phyloP scores from a whole-genome alignment of 2,888 invertebrate species.

The Cabera pusaria region DNA sequence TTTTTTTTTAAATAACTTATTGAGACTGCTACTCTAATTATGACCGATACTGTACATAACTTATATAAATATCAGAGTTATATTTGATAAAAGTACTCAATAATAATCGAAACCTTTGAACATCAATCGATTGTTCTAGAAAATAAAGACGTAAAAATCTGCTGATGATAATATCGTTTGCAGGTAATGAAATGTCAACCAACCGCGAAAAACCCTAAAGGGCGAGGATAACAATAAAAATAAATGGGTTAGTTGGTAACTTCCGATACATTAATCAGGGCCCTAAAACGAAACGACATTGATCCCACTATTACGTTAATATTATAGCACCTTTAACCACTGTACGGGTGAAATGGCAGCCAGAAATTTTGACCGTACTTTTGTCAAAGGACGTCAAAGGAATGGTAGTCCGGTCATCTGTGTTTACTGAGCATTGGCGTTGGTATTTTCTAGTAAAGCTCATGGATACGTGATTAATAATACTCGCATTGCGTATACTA shows the following conservation, averaged over 20 bases:
- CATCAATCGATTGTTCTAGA: no score
- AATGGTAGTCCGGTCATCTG: not conserved
- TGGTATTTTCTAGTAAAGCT: no score
- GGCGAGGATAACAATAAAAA: conserved; percentile 34
- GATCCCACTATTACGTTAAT: conserved; percentile 34
- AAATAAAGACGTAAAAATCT: conserved; percentile 17
- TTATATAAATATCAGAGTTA: no score
- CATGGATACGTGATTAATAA: no score
- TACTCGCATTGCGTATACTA: no score
- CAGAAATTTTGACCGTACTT: conserved; percentile 10
- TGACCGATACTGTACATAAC: no score
- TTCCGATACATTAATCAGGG: conserved; percentile 39
- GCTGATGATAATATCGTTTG: conserved; percentile 28
- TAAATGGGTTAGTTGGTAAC: conserved; percentile 37
- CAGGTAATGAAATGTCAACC: conserved; percentile 30
- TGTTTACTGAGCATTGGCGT: conserved; percentile 1
- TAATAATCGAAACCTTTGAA: no score
- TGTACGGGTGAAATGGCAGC: conserved; percentile 34
- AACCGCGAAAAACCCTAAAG: conserved; percentile 27
- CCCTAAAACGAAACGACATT: conserved; percentile 36
- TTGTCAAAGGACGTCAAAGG: conserved; percentile 3
- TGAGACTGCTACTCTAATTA: no score
- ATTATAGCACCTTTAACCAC: conserved; percentile 31
- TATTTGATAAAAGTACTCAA: no score
- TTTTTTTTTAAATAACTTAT: no score